Base-by-base conservation (phyloP, 2,113 vertebrate genomes). In the Peromyscus polionotus region DNA sequence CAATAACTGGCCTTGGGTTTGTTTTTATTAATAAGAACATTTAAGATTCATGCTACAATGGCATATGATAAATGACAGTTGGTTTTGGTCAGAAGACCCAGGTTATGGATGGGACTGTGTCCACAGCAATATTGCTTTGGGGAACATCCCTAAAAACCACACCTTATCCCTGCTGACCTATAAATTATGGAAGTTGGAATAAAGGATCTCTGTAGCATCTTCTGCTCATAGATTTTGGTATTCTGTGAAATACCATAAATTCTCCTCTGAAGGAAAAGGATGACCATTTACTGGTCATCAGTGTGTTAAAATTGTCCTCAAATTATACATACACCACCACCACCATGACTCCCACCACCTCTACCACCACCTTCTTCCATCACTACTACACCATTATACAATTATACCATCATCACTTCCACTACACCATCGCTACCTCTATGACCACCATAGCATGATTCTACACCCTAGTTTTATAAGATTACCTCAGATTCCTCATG, bases 111-210 rank as follows among this genome's bases (percentile, higher is more conserved):
- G 19, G 28, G 4, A 26, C 7, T 93, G 3, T 77, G 31, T 76
- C n/a, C 26, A 54, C 9, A 77, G 19, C 8, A 92, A 39, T 87
- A 45, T n/a, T 80, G 72, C 54, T 48, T 39, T 39, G 57, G 42
- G 24, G 36, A 45, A 94, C 88, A 92, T 61, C 57, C 33, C 88
- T 85, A 90, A 95, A 83, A 75, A 28, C 2, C 24, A 70, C 0
- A 92, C 42, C 93, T 61, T 61, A 88, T 92, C 17, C 91, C 13
- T 91, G 2, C 48, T 89, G 45, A 72, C 67, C 54, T 94, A 36
- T 28, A 94, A 67, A 89, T 91, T 94, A 63, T 61, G 12, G 54
- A 36, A 26, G 17, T 48, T 90, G 65, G 51, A 61, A 67, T 91
- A 90, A 90, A 96, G 28, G n/a, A 65, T 70, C 26, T 79, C 59